Base-by-base conservation (phyloP, 2,888 invertebrate genomes). In the Microctonus aethiopoides region DNA sequence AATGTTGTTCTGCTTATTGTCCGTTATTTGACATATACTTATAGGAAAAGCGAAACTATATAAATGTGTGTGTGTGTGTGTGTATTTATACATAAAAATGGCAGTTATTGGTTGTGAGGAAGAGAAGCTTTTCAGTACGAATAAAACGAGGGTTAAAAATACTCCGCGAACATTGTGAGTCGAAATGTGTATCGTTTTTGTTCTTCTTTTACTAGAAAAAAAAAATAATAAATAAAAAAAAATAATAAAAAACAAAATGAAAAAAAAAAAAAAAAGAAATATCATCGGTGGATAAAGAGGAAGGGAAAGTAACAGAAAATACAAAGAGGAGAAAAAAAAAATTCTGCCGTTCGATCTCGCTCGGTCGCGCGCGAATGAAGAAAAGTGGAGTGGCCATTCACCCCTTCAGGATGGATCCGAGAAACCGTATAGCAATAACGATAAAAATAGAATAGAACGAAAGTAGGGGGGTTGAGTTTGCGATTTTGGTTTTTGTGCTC, bases 371-470 rank as follows among this genome's bases (percentile, higher is more conserved):
- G 34, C 67, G 64, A 71, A 69, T 69, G 60, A 56, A 73, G 67
- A 67, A 67, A 70, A 70, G 67, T 70, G 72, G 66, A 73, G 67
- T 70, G 72, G 72, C 61, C 70, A 62, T 73, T 73, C 73, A 73
- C 69, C 73, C 69, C 72, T 67, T 67, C 64, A 26, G 69, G 72
- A 68, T 72, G 68, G 60, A 68, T 67, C 62, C 67, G 70, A 67
- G 70, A 72, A 72, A 71, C 72, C 68, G 68, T 46, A 46, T 68
- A 70, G 68, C 70, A 73, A 77, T 80, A 78, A 78, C 78, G 74
- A 72, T 80, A 76, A 79, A 79, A 78, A 80, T 80, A 80, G 76
- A 74, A 74, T 68, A 72, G 66, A 67, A 72, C 59, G 72, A 74
- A 34, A 24, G 62, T 46, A 46, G 46, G 16, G 46, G 57, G 71